These are phyloP conservation scores for Porites lobata DNA, from an alignment of 92 coral and sea anemone genomes.

Conservation along the genomic window DNA sequence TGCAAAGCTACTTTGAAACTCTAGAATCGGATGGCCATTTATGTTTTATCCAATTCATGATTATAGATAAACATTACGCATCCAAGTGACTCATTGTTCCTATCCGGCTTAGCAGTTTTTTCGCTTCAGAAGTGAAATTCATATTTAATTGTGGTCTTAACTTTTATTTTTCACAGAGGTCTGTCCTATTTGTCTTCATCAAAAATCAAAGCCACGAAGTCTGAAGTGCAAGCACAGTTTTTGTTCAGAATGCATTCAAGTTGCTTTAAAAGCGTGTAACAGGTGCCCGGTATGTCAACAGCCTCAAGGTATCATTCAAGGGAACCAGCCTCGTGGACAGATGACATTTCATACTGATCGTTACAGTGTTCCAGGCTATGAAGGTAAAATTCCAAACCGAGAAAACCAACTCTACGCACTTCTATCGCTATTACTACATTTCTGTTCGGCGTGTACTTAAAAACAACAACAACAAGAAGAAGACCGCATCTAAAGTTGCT, in stretches of 20 bases:
- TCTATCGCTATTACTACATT: too few relatives aligned
- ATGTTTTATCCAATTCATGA: too few relatives aligned
- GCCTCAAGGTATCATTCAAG: slow-evolving; percentile 64
- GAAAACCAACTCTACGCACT: neutral
- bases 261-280: slow-evolving; percentile 42
- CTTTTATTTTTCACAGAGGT: neutral
- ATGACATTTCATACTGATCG: neutral
- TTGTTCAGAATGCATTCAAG: slow-evolving; percentile 65
- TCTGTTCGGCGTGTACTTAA: too few relatives aligned
- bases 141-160: neutral
- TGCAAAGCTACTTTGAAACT: too few relatives aligned
- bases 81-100: too few relatives aligned
- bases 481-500: too few relatives aligned
- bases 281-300: slow-evolving; percentile 67
- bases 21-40: too few relatives aligned
- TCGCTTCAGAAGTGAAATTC: neutral
- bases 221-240: slow-evolving; percentile 81
- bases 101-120: too few relatives aligned
- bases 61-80: too few relatives aligned
- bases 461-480: too few relatives aligned
- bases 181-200: slow-evolving; percentile 73
- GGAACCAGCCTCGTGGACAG: slow-evolving; percentile 81
- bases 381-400: neutral
- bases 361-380: slow-evolving; percentile 23
- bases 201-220: slow-evolving; percentile 29